Conservation (phyloP, 2,113 vertebrate genomes). For the Oostethus manadensis region DNA sequence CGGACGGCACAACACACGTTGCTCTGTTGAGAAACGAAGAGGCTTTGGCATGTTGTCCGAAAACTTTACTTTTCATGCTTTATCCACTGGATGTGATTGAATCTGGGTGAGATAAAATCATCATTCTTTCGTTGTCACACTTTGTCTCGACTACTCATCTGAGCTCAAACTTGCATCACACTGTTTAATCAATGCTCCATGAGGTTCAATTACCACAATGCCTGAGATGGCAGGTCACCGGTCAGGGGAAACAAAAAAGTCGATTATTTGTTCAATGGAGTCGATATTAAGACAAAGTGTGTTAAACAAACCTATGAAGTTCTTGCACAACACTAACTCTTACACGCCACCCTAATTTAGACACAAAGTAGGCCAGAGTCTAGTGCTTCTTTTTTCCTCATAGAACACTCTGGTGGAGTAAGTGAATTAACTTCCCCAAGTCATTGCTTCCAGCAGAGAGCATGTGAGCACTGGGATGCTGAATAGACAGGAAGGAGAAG, state of each 20-base stretch:
- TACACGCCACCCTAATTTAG: background rate
- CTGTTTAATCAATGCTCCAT: background rate
- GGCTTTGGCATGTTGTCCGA: no score
- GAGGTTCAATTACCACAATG: no score
- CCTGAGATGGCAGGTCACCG: no score
- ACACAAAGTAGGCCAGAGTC: constrained; percentile 27
- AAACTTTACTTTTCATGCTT: background rate
- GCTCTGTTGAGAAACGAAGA: no score
- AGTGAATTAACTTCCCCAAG: constrained; percentile 54
- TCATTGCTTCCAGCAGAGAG: background rate
- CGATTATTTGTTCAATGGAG: no score
- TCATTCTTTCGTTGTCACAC: background rate
- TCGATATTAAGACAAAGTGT: no score
- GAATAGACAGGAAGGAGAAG: constrained; percentile 17
- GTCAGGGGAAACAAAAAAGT: no score
- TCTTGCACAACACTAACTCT: no score
- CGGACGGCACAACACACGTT: no score
- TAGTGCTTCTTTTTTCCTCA: constrained; percentile 3
- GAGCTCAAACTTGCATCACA: background rate
- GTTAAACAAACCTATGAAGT: no score
- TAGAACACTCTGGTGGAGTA: constrained; percentile 28
- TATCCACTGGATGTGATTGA: constrained; percentile 7
- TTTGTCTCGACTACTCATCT: constrained; percentile 9
- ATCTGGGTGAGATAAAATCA: constrained; percentile 7
- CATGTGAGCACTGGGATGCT: constrained; percentile 39